These are phyloP conservation scores for Parnassius glacialis DNA, from an alignment of 2,888 invertebrate genomes.

Conservation along the genomic window DNA sequence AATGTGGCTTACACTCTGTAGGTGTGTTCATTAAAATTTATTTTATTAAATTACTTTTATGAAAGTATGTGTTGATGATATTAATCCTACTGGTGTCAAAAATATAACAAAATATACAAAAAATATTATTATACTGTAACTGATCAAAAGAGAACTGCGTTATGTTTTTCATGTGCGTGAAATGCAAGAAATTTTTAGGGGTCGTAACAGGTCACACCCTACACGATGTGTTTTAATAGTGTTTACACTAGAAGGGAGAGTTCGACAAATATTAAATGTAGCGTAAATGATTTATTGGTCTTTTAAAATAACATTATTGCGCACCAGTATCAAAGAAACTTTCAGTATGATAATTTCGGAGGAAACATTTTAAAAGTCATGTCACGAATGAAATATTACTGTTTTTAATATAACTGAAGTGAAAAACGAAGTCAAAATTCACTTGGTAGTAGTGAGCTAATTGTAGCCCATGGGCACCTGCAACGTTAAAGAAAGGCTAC, in stretches of 20 bases:
- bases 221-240: conserved; percentile 60
- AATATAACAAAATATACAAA: no score
- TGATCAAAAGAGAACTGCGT: no score
- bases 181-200: conserved; percentile 23
- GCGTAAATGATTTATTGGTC: conserved; percentile 76
- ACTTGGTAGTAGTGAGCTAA: no score
- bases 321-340: conserved; percentile 14
- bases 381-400: background rate
- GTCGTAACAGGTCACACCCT: conserved; percentile 38
- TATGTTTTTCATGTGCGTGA: conserved; percentile 19
- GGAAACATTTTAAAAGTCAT: background rate
- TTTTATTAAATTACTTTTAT: no score
- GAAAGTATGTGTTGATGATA: no score
- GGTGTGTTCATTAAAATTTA: no score
- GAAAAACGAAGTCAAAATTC: no score
- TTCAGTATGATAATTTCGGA: background rate
- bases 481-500: no score
- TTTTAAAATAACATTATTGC: conserved; percentile 54
- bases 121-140: no score
- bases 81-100: no score
- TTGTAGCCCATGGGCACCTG: no score
- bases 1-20: no score
- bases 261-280: conserved; percentile 78
- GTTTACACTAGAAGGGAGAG: conserved; percentile 69
- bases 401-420: conserved; percentile 58